These are phyloP conservation scores for Gymnopithys bicolor DNA, from an alignment of 2,797 vertebrate species.

Conservation along the genomic window DNA sequence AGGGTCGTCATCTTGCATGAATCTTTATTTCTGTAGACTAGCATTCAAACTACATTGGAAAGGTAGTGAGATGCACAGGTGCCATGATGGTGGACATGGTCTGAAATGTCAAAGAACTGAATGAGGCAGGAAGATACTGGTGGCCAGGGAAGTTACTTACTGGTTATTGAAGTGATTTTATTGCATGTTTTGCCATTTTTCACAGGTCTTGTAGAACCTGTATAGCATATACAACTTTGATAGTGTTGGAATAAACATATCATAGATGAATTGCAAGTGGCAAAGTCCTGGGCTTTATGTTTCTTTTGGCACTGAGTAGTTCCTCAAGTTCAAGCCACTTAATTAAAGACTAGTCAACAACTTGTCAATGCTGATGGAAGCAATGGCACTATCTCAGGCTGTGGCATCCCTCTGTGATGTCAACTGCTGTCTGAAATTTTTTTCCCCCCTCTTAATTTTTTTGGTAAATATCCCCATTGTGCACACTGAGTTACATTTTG, in stretches of 20 bases:
- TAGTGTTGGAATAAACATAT: background rate
- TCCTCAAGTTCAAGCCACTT: background rate
- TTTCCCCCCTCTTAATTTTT: background rate
- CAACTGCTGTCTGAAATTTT: background rate
- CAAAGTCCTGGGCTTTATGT: background rate
- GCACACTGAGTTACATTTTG: slow-evolving; percentile 12
- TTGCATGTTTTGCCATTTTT: background rate
- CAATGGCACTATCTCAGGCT: background rate
- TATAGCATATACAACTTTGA: background rate
- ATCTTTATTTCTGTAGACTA: background rate
- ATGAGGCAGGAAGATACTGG: background rate
- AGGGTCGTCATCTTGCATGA: background rate
- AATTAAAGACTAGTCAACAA: background rate
- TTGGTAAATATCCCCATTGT: slow-evolving; percentile 10
- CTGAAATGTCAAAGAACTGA: background rate
- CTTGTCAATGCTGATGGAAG: background rate
- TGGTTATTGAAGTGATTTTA: background rate
- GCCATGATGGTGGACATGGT: background rate
- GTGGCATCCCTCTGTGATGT: slow-evolving; percentile 31
- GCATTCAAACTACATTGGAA: background rate
- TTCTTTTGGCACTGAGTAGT: background rate
- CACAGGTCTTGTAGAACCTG: accelerated
- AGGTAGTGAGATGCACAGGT: background rate
- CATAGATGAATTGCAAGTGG: background rate
- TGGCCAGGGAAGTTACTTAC: background rate